Conservation (phyloP, 2,888 invertebrate genomes). For the Thera britannica region DNA sequence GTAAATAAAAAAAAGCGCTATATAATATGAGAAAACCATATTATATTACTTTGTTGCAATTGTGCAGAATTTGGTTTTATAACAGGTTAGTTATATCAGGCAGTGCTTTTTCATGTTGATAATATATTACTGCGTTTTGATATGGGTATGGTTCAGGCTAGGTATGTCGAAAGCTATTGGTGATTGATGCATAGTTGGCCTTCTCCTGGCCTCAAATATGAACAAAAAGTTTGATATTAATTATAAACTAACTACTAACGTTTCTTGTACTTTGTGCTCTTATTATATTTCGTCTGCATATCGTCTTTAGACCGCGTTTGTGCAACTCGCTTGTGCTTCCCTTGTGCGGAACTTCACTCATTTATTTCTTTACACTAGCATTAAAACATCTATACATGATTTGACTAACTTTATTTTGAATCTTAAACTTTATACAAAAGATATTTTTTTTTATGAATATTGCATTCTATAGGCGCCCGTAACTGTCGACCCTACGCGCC, state of each 20-base stretch:
- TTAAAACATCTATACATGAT: conserved; percentile 28
- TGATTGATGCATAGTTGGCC: not conserved
- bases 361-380: conserved; percentile 20
- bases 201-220: conserved; percentile 7
- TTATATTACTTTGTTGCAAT: no score
- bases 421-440: conserved; percentile 17
- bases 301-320: conserved; percentile 15
- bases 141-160: not conserved
- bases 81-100: not conserved
- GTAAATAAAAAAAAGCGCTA: no score
- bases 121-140: not conserved
- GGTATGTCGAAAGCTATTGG: conserved; percentile 1
- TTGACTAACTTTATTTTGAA: conserved; percentile 24
- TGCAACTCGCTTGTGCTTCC: conserved; percentile 22
- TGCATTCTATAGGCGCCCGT: conserved; percentile 13
- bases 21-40: no score
- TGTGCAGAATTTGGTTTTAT: no score
- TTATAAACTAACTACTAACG: conserved; percentile 17
- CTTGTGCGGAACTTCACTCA: conserved; percentile 13
- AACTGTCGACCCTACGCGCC: conserved; percentile 14
- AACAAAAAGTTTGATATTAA: conserved; percentile 5
- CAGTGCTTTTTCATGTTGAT: not conserved
- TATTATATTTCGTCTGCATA: conserved; percentile 16
- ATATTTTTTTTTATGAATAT: conserved; percentile 6
- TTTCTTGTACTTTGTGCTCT: conserved; percentile 34